These are phyloP conservation scores for Hucho hucho DNA, from an alignment of 2,113 vertebrate genomes.

Conservation along the genomic window DNA sequence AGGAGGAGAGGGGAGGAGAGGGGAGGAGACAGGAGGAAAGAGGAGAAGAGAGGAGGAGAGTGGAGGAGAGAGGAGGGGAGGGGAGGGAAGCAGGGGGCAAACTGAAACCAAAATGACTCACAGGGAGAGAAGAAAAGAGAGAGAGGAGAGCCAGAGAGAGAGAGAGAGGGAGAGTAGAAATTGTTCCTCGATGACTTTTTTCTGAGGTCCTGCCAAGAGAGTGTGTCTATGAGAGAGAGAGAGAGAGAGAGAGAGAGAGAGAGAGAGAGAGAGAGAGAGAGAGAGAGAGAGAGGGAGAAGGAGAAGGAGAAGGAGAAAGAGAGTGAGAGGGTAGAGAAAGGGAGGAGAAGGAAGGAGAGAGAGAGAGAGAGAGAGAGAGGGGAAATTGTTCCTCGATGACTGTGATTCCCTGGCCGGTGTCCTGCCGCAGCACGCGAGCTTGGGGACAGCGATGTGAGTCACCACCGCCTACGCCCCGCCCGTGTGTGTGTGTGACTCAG, in stretches of 20 bases:
- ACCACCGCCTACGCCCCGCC: constrained; percentile 4
- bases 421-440: constrained; percentile 26
- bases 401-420: constrained; percentile 29
- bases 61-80: background rate
- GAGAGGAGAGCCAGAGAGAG: background rate
- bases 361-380: constrained; percentile 10
- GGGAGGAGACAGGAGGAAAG: constrained; percentile 13
- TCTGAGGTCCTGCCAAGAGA: background rate
- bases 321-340: no score
- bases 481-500: constrained; percentile 17
- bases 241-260: background rate
- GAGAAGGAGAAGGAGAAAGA: no score
- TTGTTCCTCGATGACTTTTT: background rate
- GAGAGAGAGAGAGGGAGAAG: no score
- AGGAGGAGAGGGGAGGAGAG: background rate
- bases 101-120: constrained; percentile 62
- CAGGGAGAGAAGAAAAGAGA: constrained; percentile 11
- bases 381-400: constrained; percentile 57
- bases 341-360: no score
- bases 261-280: no score
- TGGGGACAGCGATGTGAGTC: constrained; percentile 51
- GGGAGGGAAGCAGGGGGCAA: constrained; percentile 21
- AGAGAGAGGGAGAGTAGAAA: constrained; percentile 2
- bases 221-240: constrained; percentile 22
- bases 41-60: constrained; percentile 7